Conservation (phyloP, 2,113 vertebrate species). For the Petroica traversi region DNA sequence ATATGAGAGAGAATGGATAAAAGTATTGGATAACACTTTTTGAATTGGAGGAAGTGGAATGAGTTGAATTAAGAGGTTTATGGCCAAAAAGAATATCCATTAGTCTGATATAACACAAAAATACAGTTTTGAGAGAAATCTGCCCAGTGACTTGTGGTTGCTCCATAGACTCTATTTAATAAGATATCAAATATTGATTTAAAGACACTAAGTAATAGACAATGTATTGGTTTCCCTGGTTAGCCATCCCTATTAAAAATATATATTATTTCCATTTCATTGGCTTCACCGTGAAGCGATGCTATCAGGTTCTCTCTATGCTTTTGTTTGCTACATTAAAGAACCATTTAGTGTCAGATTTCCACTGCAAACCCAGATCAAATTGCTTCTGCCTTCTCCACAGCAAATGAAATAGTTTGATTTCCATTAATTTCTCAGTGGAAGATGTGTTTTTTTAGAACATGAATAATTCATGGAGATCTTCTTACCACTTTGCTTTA, state of each 20-base stretch:
- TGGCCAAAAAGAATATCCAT: not conserved
- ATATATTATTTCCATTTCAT: conserved; percentile 18
- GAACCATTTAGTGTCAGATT: not conserved
- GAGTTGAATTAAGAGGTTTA: conserved; percentile 42
- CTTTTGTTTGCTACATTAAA: conserved; percentile 48
- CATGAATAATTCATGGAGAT: conserved; percentile 12
- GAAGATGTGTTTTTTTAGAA: not conserved
- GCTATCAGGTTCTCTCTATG: not conserved
- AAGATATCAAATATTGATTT: conserved; percentile 42
- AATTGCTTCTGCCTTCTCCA: not conserved
- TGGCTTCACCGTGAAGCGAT: not conserved
- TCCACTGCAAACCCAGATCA: not conserved
- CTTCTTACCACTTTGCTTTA: not conserved
- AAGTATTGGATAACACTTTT: conserved; percentile 26
- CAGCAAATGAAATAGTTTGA: not conserved
- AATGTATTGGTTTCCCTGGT: not conserved
- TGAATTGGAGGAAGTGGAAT: not conserved
- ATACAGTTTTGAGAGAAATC: not conserved
- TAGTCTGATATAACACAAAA: not conserved
- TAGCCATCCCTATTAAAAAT: conserved; percentile 47
- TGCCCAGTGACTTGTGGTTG: not conserved
- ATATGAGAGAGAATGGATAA: conserved; percentile 11
- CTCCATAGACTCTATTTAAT: not conserved
- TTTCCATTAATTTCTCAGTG: conserved; percentile 17
- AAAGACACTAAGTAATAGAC: not conserved